Percentiles rank a stretch among this genome's conserved stretches.
Conservation (phyloP, 1,140 invertebrate genomes). For the Mercenaria mercenaria region DNA sequence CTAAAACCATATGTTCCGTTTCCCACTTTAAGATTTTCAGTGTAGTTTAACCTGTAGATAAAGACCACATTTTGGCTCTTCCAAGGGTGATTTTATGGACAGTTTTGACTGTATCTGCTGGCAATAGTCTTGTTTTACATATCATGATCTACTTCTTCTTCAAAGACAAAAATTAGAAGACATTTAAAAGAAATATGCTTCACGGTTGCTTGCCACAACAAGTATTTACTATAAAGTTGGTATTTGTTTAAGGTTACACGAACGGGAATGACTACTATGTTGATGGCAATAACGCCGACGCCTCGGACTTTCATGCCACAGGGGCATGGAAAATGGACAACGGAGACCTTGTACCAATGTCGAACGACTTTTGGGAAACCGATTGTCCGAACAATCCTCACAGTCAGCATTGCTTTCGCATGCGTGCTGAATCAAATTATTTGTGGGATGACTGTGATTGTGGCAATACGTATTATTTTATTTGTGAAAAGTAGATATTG, state of each 20-base stretch:
- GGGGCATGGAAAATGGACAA: background rate
- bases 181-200: too few species aligned
- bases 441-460: background rate
- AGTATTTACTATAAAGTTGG: too few species aligned
- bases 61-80: too few species aligned
- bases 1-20: too few species aligned
- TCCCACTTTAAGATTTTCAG: too few species aligned
- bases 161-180: too few species aligned
- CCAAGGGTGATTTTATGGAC: too few species aligned
- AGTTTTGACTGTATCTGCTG: too few species aligned
- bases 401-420: background rate
- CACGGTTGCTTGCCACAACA: too few species aligned
- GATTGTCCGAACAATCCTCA: background rate
- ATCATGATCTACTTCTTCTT: too few species aligned
- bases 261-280: background rate
- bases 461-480: background rate
- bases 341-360: conserved; percentile 1
- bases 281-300: background rate
- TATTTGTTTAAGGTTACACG: background rate
- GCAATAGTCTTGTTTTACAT: too few species aligned
- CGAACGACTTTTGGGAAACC: background rate
- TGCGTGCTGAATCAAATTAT: background rate
- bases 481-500: background rate
- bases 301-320: background rate
- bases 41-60: too few species aligned